A percentile compares a stretch with the other conserved stretches of the same genome.
Conservation (phyloP, 2,113 vertebrate genomes). For the Larimichthys crocea region DNA sequence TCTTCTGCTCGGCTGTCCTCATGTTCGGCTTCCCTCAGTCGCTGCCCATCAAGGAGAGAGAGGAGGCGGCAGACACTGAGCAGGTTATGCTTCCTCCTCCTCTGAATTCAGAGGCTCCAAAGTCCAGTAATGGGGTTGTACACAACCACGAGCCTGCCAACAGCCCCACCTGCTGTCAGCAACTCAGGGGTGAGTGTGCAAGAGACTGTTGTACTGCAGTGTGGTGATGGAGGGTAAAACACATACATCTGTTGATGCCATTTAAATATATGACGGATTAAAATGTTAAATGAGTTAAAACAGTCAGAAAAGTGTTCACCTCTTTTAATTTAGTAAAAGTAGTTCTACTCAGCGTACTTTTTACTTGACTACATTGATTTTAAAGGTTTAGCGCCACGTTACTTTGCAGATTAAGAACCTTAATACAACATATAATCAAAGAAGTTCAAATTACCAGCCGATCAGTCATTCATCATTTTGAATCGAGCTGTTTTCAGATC, state of each 20-base stretch:
- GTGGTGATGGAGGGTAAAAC: neutral
- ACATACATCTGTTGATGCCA: neutral
- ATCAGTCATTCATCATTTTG: too few species aligned
- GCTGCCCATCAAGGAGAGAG: conserved; percentile 82
- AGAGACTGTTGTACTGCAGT: neutral
- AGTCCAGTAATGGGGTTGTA: conserved; percentile 92
- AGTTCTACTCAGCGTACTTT: too few species aligned
- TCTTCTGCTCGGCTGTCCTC: conserved; percentile 95
- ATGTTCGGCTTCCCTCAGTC: conserved; percentile 99
- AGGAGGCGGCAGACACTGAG: conserved; percentile 87
- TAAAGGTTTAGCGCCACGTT: too few species aligned
- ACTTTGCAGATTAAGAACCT: too few species aligned
- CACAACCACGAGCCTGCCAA: conserved; percentile 83
- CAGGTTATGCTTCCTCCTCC: conserved; percentile 92
- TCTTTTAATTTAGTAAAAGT: neutral
- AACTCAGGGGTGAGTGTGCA: conserved; percentile 90
- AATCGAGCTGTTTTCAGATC: too few species aligned
- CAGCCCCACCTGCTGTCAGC: conserved; percentile 92
- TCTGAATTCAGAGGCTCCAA: conserved; percentile 85
- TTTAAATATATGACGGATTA: neutral
- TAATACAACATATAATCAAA: too few species aligned
- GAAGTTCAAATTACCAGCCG: too few species aligned
- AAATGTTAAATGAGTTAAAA: neutral
- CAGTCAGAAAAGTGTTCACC: neutral
- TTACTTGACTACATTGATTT: too few species aligned